These are phyloP conservation scores for Balaenoptera acutorostrata DNA, from an alignment of 2,113 vertebrate genomes.

Conservation along the genomic window DNA sequence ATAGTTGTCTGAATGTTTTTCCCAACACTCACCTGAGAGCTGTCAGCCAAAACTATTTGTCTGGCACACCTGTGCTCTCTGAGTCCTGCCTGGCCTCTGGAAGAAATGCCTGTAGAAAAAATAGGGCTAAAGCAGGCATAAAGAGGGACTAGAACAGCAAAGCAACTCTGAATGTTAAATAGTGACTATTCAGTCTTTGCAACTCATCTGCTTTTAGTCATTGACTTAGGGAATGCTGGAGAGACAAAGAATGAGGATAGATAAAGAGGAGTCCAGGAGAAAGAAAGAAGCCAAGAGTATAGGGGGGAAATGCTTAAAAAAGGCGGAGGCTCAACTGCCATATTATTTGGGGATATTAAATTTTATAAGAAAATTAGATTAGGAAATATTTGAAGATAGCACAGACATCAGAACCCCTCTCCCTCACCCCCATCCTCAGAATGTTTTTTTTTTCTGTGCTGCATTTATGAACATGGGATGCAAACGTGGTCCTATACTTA, in stretches of 20 bases:
- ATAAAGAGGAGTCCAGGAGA: neutral
- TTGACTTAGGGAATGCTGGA: neutral
- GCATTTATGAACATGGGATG: too few relatives aligned
- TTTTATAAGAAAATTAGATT: neutral
- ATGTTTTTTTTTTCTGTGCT: neutral
- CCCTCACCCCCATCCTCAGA: too few relatives aligned
- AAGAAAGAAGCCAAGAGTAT: neutral
- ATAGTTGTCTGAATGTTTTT: neutral
- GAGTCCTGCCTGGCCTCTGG: neutral
- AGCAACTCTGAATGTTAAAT: neutral
- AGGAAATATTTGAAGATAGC: neutral
- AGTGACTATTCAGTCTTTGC: fast-evolving
- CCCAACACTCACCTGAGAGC: neutral
- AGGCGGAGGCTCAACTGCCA: neutral
- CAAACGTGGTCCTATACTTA: neutral
- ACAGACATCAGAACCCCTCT: neutral
- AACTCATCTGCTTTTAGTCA: neutral
- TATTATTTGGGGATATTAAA: neutral
- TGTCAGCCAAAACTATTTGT: neutral
- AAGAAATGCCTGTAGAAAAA: neutral
- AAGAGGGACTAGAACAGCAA: too few relatives aligned
- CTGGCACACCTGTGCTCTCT: fast-evolving
- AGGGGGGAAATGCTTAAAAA: neutral
- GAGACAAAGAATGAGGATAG: neutral
- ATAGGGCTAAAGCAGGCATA: fast-evolving